Evolutionary conservation across 2,888 invertebrate genomes (phyloP).

Genomic region (Coelopa pilipes): DNA sequence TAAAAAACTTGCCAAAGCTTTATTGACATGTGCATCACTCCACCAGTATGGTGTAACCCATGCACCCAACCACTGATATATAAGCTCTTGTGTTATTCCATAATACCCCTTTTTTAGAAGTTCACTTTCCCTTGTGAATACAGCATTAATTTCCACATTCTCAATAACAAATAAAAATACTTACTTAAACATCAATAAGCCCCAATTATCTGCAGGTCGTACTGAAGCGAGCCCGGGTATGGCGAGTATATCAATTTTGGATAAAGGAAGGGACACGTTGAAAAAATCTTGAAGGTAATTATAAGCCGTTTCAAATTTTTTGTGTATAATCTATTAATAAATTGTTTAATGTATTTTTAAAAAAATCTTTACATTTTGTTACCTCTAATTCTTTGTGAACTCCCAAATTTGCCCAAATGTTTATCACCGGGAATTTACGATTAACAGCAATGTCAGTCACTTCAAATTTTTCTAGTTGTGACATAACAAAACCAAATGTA

Average conservation of each 20-base stretch:
- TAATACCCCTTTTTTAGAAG: slow-evolving; percentile 74
- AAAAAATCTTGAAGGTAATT: slow-evolving; percentile 73
- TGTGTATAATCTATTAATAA: slow-evolving; percentile 69
- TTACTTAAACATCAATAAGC: slow-evolving; percentile 81
- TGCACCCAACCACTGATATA: slow-evolving; percentile 84
- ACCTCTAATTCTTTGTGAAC: slow-evolving; percentile 66
- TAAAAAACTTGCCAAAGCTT: slow-evolving; percentile 80
- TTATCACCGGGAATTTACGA: slow-evolving; percentile 56
- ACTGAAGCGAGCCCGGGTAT: slow-evolving; percentile 78
- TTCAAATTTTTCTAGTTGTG: slow-evolving; percentile 69
- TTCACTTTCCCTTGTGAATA: slow-evolving; percentile 76
- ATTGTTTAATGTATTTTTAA: background rate
- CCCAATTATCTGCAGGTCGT: slow-evolving; percentile 83
- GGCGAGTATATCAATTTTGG: slow-evolving; percentile 78
- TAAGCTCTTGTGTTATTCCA: slow-evolving; percentile 77
- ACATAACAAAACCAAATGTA: slow-evolving; percentile 78
- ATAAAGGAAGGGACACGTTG: slow-evolving; percentile 74
- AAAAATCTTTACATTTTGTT: background rate
- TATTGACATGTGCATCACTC: slow-evolving; percentile 80
- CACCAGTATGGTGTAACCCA: slow-evolving; percentile 81
- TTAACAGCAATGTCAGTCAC: slow-evolving; percentile 30
- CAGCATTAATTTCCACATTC: background rate
- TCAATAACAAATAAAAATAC: slow-evolving; percentile 45
- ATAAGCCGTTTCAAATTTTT: slow-evolving; percentile 72
- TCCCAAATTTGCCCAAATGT: slow-evolving; percentile 67